Percentiles rank a stretch among this genome's conserved stretches.
phyloP scores from a whole-genome alignment of 35 echinoderm and acorn worm species.

The Stichopus chloronotus region DNA sequence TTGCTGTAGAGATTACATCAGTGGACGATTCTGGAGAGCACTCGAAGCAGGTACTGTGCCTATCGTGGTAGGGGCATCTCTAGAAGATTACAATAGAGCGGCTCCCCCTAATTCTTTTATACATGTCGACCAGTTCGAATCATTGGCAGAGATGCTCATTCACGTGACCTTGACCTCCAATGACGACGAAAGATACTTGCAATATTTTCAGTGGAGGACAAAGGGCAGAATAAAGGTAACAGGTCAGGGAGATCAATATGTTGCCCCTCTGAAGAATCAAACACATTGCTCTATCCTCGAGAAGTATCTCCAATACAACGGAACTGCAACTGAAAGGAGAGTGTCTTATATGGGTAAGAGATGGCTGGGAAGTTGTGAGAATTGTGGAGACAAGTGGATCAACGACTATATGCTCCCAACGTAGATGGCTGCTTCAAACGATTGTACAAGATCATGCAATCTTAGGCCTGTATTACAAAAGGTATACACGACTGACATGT shows the following conservation, averaged over 20 bases:
- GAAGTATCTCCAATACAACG: background rate
- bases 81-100: background rate
- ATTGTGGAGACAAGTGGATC: background rate
- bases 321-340: background rate
- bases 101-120: constrained; percentile 37
- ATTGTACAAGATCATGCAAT: too few relatives aligned
- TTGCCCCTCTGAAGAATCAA: constrained; percentile 8
- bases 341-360: background rate
- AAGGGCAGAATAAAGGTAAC: background rate
- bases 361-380: background rate
- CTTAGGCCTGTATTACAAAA: too few relatives aligned
- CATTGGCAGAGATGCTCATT: background rate
- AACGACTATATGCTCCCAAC: background rate
- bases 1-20: constrained; percentile 42
- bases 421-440: background rate
- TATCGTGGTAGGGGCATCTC: constrained; percentile 24
- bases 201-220: constrained; percentile 25
- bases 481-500: too few relatives aligned
- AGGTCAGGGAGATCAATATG: background rate
- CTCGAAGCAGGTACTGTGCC: constrained; percentile 11
- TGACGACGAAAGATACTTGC: background rate
- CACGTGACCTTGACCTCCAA: background rate
- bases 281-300: constrained; percentile 20
- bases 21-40: constrained; percentile 24
- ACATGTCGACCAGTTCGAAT: background rate